Conservation (phyloP, 2,888 invertebrate species). For the Hedychridium roseum region DNA sequence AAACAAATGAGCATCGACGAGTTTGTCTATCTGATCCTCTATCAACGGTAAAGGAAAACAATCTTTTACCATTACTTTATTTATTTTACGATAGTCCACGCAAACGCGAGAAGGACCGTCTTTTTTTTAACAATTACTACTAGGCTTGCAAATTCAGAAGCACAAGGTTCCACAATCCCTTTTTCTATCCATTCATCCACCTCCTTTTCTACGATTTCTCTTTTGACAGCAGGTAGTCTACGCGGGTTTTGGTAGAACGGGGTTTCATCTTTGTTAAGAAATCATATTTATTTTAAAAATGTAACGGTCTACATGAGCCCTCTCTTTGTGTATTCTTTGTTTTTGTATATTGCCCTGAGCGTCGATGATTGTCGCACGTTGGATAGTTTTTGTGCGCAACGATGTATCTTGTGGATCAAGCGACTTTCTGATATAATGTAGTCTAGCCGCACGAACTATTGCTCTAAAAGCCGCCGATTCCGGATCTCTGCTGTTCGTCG, state of each 20-base stretch:
- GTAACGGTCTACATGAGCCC: too few species aligned
- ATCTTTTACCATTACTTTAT: slow-evolving; percentile 39
- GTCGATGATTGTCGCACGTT: too few species aligned
- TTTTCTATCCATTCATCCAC: neutral
- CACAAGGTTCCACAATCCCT: neutral
- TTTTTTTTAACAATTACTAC: slow-evolving; percentile 15
- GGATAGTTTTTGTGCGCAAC: too few species aligned
- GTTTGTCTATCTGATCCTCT: slow-evolving; percentile 15
- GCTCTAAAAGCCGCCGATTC: too few species aligned
- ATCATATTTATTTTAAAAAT: too few species aligned
- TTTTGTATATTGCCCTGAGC: too few species aligned
- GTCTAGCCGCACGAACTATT: too few species aligned
- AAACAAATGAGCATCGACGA: slow-evolving; percentile 3
- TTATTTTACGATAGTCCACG: slow-evolving; percentile 54
- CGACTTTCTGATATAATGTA: too few species aligned
- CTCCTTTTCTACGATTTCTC: neutral
- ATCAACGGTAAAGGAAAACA: slow-evolving; percentile 19
- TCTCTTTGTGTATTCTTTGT: too few species aligned
- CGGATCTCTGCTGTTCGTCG: too few species aligned
- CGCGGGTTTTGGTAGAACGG: neutral
- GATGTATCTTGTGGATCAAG: too few species aligned
- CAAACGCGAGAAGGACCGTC: slow-evolving; percentile 36
- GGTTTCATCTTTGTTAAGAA: slow-evolving; percentile 31
- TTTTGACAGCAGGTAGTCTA: neutral
- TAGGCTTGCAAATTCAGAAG: neutral